Base-by-base conservation (phyloP, 2,888 invertebrate genomes). In the Trissolcus japonicus region DNA sequence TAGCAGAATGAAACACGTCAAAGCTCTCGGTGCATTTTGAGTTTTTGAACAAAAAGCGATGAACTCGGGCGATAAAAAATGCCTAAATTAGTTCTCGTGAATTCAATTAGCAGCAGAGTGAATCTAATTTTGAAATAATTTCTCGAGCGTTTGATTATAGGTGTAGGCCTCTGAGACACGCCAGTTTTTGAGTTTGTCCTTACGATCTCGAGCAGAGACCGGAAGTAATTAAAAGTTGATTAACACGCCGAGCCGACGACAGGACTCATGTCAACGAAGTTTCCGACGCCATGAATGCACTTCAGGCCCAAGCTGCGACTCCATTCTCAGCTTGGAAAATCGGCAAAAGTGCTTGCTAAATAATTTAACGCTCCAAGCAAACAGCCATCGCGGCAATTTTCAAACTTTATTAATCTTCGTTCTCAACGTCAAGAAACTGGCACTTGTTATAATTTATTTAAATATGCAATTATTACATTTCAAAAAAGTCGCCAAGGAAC, bases 181-280 rank as follows among this genome's bases (percentile, higher is more conserved):
- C 40, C 35, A 25, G 63, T 71, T 71, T 71, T 71, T 63, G 51
- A 71, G 53, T 57, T 63, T 35, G 29, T 57, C 57, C 71, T 40
- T 66, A 50, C 16, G 50, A 54, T 59, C 43, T 67, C 50, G 53
- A 19, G 57, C 54, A 25, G 35, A 16, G 54, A 19, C 7, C 54
- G 71, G 71, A 78, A 74, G 78, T 75, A 78, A 78, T 78, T 78
- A 78, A 78, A 78, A 78, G 75, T 78, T 75, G 75, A 78, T 78
- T 72, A 79, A 72, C 68, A 62, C 76, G 21, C 72, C 63, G 46
- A 65, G 53, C 68, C 73, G 72, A 79, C 76, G 75, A 73, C 76
- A 61, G 59, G 55, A 63, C 69, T 74, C 73, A 57, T 62, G 71
- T 78, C 75, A 79, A 50, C 54, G 46, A 59, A 76, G 73, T 76